phyloP scores from a whole-genome alignment of 92 coral and sea anemone genomes.

The Meandrina meandrites region DNA sequence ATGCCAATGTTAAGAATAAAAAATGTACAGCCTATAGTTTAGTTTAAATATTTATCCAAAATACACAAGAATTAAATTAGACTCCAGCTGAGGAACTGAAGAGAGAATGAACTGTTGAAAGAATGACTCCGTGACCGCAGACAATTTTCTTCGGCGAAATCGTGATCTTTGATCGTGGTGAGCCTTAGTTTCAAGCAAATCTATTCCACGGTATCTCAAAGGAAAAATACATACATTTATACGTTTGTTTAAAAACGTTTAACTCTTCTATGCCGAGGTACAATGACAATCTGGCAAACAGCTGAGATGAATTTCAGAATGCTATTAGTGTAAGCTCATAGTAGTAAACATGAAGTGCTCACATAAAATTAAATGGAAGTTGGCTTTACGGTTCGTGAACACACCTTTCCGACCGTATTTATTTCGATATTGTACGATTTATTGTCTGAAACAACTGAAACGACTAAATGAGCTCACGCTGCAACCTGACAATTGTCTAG shows the following conservation, averaged over 20 bases:
- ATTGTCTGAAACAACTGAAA: constrained; percentile 5
- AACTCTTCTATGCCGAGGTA: background rate
- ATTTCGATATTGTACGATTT: background rate
- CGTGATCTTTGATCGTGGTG: constrained; percentile 1
- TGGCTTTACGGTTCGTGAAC: constrained; percentile 23
- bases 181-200: background rate
- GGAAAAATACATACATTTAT: background rate
- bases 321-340: background rate
- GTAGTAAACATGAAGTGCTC: background rate
- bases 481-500: background rate
- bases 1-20: background rate
- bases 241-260: background rate
- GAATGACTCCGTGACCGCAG: background rate
- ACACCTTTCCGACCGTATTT: constrained; percentile 1
- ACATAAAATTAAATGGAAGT: background rate
- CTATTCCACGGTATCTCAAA: background rate
- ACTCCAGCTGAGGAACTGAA: constrained; percentile 16
- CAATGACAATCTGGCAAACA: constrained; percentile 4
- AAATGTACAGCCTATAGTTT: background rate
- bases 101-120: background rate
- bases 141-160: background rate
- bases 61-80: background rate
- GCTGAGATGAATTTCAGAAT: background rate
- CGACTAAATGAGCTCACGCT: background rate
- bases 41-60: background rate